Conservation (phyloP, 2,113 vertebrate genomes). For the Electrona antarctica region DNA sequence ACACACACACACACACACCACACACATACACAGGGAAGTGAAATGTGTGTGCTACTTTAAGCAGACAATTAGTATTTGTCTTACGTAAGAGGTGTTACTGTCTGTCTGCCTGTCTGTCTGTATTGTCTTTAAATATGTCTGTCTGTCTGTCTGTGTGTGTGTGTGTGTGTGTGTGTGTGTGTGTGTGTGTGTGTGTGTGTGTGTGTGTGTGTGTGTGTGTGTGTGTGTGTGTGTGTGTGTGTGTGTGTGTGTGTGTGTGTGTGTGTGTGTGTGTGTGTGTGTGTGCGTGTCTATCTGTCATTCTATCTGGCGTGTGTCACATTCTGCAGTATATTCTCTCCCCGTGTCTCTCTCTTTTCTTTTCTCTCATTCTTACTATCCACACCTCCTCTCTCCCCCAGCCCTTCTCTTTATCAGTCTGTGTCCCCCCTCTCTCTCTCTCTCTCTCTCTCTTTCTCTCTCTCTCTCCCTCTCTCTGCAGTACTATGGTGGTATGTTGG, state of each 20-base stretch:
- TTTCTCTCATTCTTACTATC: constrained; percentile 6
- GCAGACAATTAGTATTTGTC: constrained; percentile 8
- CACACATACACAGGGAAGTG: not conserved
- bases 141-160: not conserved
- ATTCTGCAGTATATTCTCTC: not conserved
- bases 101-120: constrained; percentile 14
- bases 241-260: too few relatives aligned
- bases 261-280: too few relatives aligned
- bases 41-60: not conserved
- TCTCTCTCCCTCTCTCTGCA: constrained; percentile 32
- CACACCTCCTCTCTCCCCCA: constrained; percentile 1
- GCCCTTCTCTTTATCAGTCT: constrained; percentile 6
- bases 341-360: not conserved
- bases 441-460: constrained; percentile 31
- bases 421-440: not conserved
- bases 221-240: too few relatives aligned
- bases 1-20: not conserved
- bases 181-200: too few relatives aligned
- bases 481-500: constrained; percentile 30
- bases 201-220: too few relatives aligned
- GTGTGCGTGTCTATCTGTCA: too few relatives aligned
- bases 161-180: too few relatives aligned
- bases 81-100: constrained; percentile 17
- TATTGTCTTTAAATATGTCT: not conserved
- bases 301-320: too few relatives aligned